Percentiles rank a stretch among this genome's conserved stretches.
Evolutionary conservation across 2,797 vertebrate genomes (phyloP).

Genomic region (Lateolabrax maculatus): DNA sequence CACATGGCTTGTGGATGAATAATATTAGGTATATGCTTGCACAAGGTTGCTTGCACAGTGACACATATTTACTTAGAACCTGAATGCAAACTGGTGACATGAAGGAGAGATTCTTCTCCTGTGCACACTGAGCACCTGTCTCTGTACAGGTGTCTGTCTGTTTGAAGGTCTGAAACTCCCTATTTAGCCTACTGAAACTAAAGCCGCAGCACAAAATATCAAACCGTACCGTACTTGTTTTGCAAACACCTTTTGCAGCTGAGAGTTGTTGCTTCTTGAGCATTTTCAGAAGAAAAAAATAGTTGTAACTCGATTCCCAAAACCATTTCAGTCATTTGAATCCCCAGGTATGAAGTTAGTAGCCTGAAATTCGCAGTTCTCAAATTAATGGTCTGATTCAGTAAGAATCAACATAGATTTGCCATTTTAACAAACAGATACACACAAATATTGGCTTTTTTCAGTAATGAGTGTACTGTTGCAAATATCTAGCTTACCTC

Average conservation of each 20-base stretch:
- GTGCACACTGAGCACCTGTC: not conserved
- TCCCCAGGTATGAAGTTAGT: not conserved
- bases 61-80: conserved; percentile 8
- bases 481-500: conserved; percentile 56
- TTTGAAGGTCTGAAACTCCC: not conserved
- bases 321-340: not conserved
- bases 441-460: not conserved
- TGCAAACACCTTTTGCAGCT: not conserved
- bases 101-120: not conserved
- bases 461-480: no score
- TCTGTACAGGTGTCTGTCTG: not conserved
- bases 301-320: not conserved
- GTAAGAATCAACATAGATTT: not conserved
- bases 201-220: not conserved
- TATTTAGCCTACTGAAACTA: not conserved
- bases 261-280: not conserved
- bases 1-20: not conserved
- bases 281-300: not conserved
- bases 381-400: not conserved
- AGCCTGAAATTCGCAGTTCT: not conserved
- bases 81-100: not conserved
- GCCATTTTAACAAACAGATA: not conserved
- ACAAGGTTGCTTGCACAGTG: conserved; percentile 5
- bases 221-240: not conserved
- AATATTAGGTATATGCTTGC: not conserved